phyloP scores from a whole-genome alignment of 2,888 invertebrate genomes.

The Bhutanitis thaidina region DNA sequence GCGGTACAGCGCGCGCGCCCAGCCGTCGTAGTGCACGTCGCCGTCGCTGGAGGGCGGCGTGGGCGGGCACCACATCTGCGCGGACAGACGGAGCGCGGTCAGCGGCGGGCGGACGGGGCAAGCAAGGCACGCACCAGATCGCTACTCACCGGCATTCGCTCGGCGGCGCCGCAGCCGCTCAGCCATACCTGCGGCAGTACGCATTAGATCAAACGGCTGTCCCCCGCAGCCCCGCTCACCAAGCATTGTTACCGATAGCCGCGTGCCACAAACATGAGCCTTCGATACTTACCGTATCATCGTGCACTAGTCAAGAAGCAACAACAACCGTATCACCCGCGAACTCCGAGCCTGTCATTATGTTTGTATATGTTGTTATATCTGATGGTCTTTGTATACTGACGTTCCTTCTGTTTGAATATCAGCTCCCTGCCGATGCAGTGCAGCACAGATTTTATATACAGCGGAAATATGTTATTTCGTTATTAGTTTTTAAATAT shows the following conservation, averaged over 20 bases:
- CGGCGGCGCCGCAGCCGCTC: slow-evolving; percentile 82
- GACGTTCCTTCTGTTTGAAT: too few relatives aligned
- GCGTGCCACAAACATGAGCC: too few relatives aligned
- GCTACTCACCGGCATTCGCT: slow-evolving; percentile 90
- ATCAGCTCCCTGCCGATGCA: too few relatives aligned
- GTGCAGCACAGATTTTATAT: too few relatives aligned
- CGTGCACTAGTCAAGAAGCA: too few relatives aligned
- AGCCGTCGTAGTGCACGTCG: slow-evolving; percentile 93
- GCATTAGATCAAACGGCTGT: neutral
- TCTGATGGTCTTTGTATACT: too few relatives aligned
- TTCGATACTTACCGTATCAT: too few relatives aligned
- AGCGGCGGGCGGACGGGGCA: neutral
- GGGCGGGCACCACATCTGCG: slow-evolving; percentile 97
- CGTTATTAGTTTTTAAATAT: too few relatives aligned
- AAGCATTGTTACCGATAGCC: slow-evolving; percentile 4
- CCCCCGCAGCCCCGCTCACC: neutral
- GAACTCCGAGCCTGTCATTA: too few relatives aligned
- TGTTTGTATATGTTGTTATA: too few relatives aligned
- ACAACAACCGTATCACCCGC: too few relatives aligned
- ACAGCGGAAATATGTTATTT: too few relatives aligned
- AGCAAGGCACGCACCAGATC: neutral
- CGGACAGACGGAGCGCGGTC: neutral
- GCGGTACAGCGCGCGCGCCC: slow-evolving; percentile 92
- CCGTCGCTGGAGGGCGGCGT: slow-evolving; percentile 96
- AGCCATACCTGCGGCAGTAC: slow-evolving; percentile 85